phyloP scores from a whole-genome alignment of 1,140 invertebrate species.

The Rhizoglyphus robini region DNA sequence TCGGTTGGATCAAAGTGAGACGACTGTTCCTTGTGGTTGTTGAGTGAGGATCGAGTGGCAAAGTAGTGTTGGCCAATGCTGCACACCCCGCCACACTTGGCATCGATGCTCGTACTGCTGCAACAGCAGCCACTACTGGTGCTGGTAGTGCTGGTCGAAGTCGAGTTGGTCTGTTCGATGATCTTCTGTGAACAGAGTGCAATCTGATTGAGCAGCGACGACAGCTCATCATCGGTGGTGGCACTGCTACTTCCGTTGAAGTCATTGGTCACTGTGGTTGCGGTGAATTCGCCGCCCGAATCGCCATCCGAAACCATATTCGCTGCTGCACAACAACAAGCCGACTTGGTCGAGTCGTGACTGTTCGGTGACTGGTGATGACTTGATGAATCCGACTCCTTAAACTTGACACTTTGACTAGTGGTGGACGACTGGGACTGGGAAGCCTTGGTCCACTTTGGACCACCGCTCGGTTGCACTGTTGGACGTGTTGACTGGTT shows the following conservation, averaged over 20 bases:
- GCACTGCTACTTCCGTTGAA: constrained; percentile 1
- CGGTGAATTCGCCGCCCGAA: constrained; percentile 12
- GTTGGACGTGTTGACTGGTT: too few relatives aligned
- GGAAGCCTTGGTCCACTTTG: background rate
- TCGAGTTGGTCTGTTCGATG: constrained; percentile 1
- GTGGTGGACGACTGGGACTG: background rate
- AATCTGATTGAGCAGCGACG: constrained; percentile 10
- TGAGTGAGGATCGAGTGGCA: too few relatives aligned
- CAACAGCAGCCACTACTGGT: constrained; percentile 8
- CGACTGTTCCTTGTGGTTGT: too few relatives aligned
- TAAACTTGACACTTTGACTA: background rate
- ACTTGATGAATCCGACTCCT: background rate
- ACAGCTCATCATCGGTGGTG: constrained; percentile 10
- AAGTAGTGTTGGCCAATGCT: too few relatives aligned
- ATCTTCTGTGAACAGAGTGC: constrained; percentile 6
- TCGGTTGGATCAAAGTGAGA: too few relatives aligned
- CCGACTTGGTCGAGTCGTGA: background rate
- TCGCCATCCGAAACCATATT: constrained; percentile 9
- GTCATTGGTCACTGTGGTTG: constrained; percentile 11
- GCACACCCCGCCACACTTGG: background rate
- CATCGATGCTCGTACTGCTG: constrained; percentile 9
- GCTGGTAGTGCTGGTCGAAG: background rate
- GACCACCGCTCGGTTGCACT: background rate
- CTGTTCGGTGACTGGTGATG: background rate
- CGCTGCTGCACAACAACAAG: background rate